Percentiles rank a stretch among this genome's conserved stretches.
Conservation (phyloP, 2,113 vertebrate genomes). For the Poeciliopsis turrubarensis region DNA sequence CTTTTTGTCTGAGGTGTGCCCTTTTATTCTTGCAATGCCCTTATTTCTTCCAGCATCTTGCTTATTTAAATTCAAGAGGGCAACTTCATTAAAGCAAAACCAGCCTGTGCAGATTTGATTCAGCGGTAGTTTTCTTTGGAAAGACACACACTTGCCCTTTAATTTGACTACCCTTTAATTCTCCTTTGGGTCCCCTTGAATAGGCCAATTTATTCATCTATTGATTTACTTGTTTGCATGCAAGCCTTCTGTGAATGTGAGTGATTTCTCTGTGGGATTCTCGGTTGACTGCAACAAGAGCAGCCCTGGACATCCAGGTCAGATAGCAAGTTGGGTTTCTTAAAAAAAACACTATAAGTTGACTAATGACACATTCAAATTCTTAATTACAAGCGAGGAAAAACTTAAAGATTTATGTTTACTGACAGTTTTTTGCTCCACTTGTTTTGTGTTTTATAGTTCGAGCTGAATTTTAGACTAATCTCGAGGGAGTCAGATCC, state of each 20-base stretch:
- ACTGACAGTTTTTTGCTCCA: neutral
- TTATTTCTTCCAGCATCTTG: conserved; percentile 9
- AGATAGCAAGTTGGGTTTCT: conserved; percentile 16
- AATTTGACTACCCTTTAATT: conserved; percentile 17
- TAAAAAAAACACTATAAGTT: conserved; percentile 6
- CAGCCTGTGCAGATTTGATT: neutral
- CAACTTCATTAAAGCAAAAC: conserved; percentile 22
- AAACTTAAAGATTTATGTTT: neutral
- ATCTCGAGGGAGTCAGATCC: conserved; percentile 34
- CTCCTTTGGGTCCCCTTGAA: conserved; percentile 65
- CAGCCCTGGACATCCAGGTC: conserved; percentile 12
- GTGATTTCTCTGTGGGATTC: conserved; percentile 57
- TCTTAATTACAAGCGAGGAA: conserved; percentile 10
- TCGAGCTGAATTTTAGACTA: conserved; percentile 4
- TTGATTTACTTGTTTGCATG: conserved; percentile 73
- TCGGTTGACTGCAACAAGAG: conserved; percentile 37
- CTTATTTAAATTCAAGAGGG: conserved; percentile 42
- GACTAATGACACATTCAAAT: conserved; percentile 11
- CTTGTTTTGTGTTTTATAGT: conserved; percentile 22
- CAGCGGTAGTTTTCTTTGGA: conserved; percentile 7
- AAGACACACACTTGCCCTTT: conserved; percentile 35
- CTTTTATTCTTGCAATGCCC: neutral
- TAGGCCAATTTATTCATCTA: conserved; percentile 68
- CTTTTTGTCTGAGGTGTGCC: conserved; percentile 48
- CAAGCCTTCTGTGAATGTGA: conserved; percentile 38